Percentiles rank a stretch among this genome's conserved stretches.
Evolutionary conservation across 2,113 vertebrate genomes (phyloP).

Genomic region (Corapipo altera): DNA sequence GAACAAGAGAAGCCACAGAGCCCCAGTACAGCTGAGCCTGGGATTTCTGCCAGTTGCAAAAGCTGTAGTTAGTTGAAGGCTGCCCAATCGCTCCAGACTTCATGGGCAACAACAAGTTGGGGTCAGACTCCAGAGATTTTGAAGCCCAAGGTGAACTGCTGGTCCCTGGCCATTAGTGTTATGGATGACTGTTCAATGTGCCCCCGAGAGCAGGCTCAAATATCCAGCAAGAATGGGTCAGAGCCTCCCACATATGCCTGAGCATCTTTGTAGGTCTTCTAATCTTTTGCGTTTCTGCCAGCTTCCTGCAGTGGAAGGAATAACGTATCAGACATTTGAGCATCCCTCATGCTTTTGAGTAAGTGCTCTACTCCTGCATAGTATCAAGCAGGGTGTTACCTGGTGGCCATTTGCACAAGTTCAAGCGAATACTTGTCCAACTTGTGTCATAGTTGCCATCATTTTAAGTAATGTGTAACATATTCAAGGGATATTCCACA

Average conservation of each 20-base stretch:
- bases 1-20: background rate
- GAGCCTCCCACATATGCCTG: background rate
- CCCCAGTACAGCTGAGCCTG: background rate
- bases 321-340: background rate
- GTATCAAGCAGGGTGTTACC: background rate
- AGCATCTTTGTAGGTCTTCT: background rate
- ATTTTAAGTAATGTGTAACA: background rate
- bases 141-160: background rate
- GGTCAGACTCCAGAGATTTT: background rate
- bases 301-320: background rate
- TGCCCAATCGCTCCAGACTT: background rate
- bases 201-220: background rate
- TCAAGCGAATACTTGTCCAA: background rate
- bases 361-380: background rate
- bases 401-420: background rate
- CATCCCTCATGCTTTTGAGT: background rate
- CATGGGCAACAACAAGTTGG: background rate
- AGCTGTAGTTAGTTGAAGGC: background rate
- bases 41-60: conserved; percentile 10
- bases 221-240: background rate
- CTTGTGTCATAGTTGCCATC: background rate
- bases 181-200: background rate
- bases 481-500: background rate
- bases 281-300: background rate
- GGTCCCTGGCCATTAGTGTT: background rate